Base-by-base conservation (phyloP, 1,140 invertebrate genomes). In the Aphis gossypii region DNA sequence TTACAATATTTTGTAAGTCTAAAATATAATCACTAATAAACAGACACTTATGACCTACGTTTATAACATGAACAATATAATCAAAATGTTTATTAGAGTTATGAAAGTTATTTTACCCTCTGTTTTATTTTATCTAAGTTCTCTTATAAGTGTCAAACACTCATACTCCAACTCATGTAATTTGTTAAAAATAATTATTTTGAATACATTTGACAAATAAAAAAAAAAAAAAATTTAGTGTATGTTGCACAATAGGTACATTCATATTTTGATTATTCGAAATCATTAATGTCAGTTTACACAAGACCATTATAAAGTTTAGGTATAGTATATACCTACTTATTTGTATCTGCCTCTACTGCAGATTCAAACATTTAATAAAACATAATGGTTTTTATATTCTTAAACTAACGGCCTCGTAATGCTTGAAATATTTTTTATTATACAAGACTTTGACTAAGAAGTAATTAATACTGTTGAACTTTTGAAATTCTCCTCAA, bases 381-480 rank as follows among this genome's bases (percentile, higher is more conserved):
- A 89, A 89, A 54, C 9, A n/a, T 89, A 6, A 54, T 89, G 8
- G 35, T 38, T 89, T 89, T 54, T 89, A 25, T 54, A 89, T 54
- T 89, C 87, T 38, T 89, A 54, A 89, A 89, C n/a, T 35, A 89
- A 54, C 21, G 5, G 35, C 87, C 87, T 89, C 35, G 48, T n/a
- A 54, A 38, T 23, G 87, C 35, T 54, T 89, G 23, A 89, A 48
- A 88, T 54, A 89, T 54, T 21, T 54, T 89, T 89, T 54, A 54
- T 89, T 54, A 14, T 54, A 54, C 48, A 23, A 88, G 44, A 88
- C 46, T 88, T 88, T 88, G 44, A n/a, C 46, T 51, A n/a, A 89
- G 18, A 89, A 54, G 48, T 89, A 89, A 89, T 89, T 89, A 25
- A 54, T 89, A 54, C 35, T 51, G 48, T 54, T 89, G 87, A 54